These are phyloP conservation scores for Mamestra brassicae DNA, from an alignment of 2,888 invertebrate genomes.

Conservation along the genomic window DNA sequence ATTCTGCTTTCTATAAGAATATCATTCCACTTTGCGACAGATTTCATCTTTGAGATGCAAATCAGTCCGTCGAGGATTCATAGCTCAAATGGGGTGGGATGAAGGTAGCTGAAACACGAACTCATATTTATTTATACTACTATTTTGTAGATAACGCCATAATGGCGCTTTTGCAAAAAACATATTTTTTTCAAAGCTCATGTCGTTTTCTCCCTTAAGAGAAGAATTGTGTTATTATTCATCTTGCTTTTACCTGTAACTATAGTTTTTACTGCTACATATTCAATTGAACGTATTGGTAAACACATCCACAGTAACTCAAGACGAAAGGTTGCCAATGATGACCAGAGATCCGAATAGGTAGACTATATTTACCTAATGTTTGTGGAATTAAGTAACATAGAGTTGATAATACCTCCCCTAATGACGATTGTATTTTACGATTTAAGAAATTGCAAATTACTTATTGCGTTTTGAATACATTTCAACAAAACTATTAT, in stretches of 20 bases:
- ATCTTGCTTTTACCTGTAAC: neutral
- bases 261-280: too few species aligned
- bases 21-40: constrained; percentile 71
- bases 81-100: constrained; percentile 76
- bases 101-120: constrained; percentile 65
- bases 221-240: constrained; percentile 13
- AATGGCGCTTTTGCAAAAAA: constrained; percentile 42
- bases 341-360: too few species aligned
- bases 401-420: too few species aligned
- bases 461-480: too few species aligned
- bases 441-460: too few species aligned
- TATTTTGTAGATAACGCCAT: constrained; percentile 47
- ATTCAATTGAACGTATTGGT: too few species aligned
- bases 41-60: constrained; percentile 83
- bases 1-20: constrained; percentile 67
- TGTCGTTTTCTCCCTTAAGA: neutral
- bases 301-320: too few species aligned
- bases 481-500: too few species aligned
- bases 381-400: too few species aligned
- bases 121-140: constrained; percentile 66
- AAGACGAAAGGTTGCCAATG: too few species aligned
- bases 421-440: too few species aligned
- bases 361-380: too few species aligned
- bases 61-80: constrained; percentile 77
- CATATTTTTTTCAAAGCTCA: constrained; percentile 16